phyloP scores from a whole-genome alignment of 2,888 invertebrate genomes.

The Tetropium fuscum region DNA sequence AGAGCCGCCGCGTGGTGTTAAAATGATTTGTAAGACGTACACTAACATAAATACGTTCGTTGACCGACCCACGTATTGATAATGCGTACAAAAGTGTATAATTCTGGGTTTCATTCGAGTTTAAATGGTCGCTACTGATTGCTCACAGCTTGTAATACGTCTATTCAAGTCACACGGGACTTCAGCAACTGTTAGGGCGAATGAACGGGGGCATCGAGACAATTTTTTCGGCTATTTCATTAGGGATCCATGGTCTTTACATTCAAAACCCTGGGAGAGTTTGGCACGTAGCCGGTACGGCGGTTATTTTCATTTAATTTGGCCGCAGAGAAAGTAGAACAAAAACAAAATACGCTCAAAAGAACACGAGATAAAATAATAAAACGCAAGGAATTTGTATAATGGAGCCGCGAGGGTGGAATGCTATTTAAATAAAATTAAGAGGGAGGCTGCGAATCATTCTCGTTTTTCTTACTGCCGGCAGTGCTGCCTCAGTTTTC shows the following conservation, averaged over 20 bases:
- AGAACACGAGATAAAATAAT: constrained; percentile 24
- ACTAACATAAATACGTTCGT: too few relatives aligned
- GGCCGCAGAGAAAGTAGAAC: constrained; percentile 7
- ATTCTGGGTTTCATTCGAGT: too few relatives aligned
- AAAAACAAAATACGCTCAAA: constrained; percentile 9
- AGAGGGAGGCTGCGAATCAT: constrained; percentile 19
- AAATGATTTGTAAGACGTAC: too few relatives aligned
- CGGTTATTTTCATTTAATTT: constrained; percentile 22
- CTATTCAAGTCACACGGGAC: not conserved
- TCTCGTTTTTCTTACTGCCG: not conserved
- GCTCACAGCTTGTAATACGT: too few relatives aligned
- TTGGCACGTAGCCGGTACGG: constrained; percentile 1
- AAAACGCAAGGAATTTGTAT: constrained; percentile 17
- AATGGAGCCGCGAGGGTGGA: constrained; percentile 19
- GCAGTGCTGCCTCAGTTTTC: not conserved
- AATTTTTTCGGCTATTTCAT: constrained; percentile 9
- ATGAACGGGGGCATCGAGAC: not conserved
- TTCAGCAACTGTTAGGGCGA: not conserved
- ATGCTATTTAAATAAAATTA: constrained; percentile 25
- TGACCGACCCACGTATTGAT: too few relatives aligned
- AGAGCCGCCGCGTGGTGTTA: too few relatives aligned
- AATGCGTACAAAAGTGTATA: too few relatives aligned
- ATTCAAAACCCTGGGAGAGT: not conserved
- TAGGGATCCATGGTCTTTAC: not conserved
- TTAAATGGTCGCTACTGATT: too few relatives aligned